Base-by-base conservation (phyloP, 2,113 vertebrate species). In the Corydoras maculifer region DNA sequence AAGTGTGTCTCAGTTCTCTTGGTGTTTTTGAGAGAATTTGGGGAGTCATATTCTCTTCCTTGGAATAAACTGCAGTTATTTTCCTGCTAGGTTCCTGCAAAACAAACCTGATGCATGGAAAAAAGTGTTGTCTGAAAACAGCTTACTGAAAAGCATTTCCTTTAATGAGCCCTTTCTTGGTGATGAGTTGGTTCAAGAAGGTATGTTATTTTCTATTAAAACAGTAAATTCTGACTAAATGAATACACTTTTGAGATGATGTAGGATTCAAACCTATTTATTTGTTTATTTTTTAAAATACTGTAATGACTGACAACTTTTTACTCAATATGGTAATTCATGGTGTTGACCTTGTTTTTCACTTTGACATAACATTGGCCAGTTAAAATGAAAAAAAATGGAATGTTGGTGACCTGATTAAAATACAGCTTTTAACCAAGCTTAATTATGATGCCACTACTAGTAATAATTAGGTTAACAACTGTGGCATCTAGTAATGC, bases 151-250 rank as follows among this genome's bases (percentile, higher is more conserved):
- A 82, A 90, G 79, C 0, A 58, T 93, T 0, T 76, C 88, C 9
- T 99, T 99, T 84, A 85, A 90, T 76, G 93, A 94, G 82, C 86
- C 80, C 72, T 98, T 98, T 85, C 82, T 88, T 61, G 90, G 93
- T 63, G 96, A 99, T 66, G 89, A 94, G 18, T 74, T 83, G 8
- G 82, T 92, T 61, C 86, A 86, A 65, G 97, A 98, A 82, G 82
- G 75, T 58, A 12, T 53, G 30, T 3, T 2, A 0, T 25, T 5
- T 9, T 60, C 5, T 69, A 15, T 58, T 13, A 30, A 12, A 7
- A 48, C 4, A 5, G 35, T 43, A 43, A 4, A 5, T 43, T 43
- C 7, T 43, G 35, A 6, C 8, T 10, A n/a, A 69, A 50, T 31
- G 2, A 63, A 25, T 25, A 25, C 18, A 25, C 18, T 25, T 25